Base-by-base conservation (phyloP, 2,113 vertebrate genomes). In the Siphamia tubifer region DNA sequence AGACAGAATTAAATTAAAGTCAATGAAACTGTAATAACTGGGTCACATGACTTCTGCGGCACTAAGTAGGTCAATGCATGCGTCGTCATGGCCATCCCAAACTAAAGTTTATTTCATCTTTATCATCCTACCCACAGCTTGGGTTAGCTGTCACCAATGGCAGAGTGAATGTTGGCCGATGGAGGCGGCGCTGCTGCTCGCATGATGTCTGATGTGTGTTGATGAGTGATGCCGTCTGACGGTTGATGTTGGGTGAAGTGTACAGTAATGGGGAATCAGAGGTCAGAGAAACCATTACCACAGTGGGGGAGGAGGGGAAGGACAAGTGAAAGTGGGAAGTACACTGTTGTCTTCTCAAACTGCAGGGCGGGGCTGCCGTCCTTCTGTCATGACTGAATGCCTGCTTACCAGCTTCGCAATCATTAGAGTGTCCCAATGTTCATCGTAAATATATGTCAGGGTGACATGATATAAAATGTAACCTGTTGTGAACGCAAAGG, bases 251-350 rank as follows among this genome's bases (percentile, higher is more conserved):
- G 84, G 82, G 86, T 87, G 83, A 90, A 87, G 84, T 79, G 47
- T 87, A 82, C 83, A 82, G 90, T 85, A 88, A 90, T 89, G 81
- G 85, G 77, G 72, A 80, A 74, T 84, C 85, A 85, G 80, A 89
- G 88, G 89, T 91, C 87, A 84, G 68, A 85, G 72, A 87, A 89
- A 86, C 87, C 90, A 89, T 92, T 91, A 89, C 74, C 64, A 49
- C 57, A 11, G 62, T 58, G 74, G 73, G 65, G 81, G 58, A 68
- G 48, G 74, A 65, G 62, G 68, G 65, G 39, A 40, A 35, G 61
- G 55, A 68, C 64, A 75, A 57, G 61, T 23, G 40, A 82, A 76
- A 80, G 80, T 78, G 82, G 78, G 81, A 52, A 38, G 62, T 52
- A 48, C 24, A 7, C 48, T 52, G 71, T 80, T 84, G 77, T 85